Conservation (phyloP, 2,113 vertebrate genomes). For the Scytalopus superciliaris region DNA sequence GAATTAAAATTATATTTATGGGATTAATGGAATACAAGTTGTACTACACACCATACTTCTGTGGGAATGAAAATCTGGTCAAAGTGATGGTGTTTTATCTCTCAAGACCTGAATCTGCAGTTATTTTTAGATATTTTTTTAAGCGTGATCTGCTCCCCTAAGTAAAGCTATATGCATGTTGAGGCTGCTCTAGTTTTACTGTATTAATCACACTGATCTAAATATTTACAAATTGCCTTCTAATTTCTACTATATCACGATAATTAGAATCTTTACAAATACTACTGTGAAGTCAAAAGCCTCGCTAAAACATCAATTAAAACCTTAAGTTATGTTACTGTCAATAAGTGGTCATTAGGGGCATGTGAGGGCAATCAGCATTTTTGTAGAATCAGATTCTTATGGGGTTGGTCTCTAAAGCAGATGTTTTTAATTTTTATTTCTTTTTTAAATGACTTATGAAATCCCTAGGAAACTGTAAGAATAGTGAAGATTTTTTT, state of each 20-base stretch:
- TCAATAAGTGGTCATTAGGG: constrained; percentile 57
- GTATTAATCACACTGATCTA: background rate
- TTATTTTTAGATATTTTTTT: background rate
- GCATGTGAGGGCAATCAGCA: background rate
- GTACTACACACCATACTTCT: background rate
- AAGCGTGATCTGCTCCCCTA: background rate
- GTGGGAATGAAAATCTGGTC: background rate
- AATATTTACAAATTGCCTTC: constrained; percentile 50
- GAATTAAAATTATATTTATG: background rate
- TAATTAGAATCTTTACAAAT: constrained; percentile 59
- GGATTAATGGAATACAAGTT: background rate
- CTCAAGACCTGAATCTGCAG: background rate
- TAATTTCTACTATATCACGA: constrained; percentile 43
- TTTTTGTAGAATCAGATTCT: constrained; percentile 3
- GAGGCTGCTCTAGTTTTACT: background rate
- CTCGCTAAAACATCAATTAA: constrained; percentile 46
- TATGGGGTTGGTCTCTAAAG: background rate
- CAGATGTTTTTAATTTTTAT: constrained; percentile 38
- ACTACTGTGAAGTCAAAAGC: constrained; percentile 15
- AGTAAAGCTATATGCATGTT: background rate
- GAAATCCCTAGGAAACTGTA: background rate
- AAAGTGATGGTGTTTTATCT: background rate
- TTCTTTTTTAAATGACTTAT: background rate
- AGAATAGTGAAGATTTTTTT: background rate
- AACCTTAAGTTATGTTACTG: constrained; percentile 53